Evolutionary conservation across 2,797 vertebrate genomes (phyloP).

Genomic region (Crocodylus rhombifer): DNA sequence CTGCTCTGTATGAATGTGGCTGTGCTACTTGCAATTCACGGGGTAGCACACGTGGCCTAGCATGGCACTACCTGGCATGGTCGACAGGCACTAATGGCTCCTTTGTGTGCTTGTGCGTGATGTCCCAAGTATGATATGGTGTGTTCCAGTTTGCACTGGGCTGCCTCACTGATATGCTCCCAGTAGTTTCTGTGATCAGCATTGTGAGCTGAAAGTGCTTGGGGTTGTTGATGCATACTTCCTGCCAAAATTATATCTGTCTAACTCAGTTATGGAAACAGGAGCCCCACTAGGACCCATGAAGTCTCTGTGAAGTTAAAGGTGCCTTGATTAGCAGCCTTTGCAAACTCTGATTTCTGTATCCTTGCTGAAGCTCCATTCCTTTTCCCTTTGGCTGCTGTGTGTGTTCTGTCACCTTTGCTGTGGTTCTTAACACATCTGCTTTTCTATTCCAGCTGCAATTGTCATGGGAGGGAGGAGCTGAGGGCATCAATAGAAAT

Average conservation of each 20-base stretch:
- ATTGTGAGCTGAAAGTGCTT: neutral
- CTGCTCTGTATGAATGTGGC: too few species aligned
- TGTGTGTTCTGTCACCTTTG: neutral
- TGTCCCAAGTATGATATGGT: neutral
- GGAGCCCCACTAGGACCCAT: neutral
- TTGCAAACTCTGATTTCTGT: neutral
- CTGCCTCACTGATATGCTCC: neutral
- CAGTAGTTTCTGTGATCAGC: neutral
- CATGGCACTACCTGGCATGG: too few species aligned
- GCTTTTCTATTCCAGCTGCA: neutral
- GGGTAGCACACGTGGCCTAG: too few species aligned
- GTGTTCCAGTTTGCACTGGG: neutral
- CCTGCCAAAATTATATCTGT: neutral
- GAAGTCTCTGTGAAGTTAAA: constrained; percentile 21
- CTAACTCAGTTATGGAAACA: neutral
- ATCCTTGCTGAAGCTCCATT: neutral
- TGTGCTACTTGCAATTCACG: too few species aligned
- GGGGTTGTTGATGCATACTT: neutral
- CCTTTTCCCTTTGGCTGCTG: neutral
- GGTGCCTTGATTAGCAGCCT: constrained; percentile 3
- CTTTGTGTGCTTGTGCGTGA: neutral
- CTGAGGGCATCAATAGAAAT: neutral
- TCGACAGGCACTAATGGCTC: too few species aligned
- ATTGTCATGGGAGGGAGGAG: neutral
- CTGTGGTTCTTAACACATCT: neutral